phyloP scores from a whole-genome alignment of 2,113 vertebrate species.

The Menidia beryllina region DNA sequence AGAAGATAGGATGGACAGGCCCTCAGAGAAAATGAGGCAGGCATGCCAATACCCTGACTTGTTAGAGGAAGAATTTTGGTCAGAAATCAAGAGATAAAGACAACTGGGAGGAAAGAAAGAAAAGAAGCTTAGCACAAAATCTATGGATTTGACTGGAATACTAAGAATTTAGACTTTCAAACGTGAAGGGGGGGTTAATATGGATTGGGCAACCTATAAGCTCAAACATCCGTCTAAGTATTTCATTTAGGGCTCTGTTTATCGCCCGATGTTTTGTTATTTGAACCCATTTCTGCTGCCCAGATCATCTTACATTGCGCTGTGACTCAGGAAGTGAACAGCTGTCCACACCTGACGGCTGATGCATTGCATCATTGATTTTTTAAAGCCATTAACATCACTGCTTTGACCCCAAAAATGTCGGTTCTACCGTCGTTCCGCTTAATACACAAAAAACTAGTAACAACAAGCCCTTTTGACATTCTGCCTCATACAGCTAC shows the following conservation, averaged over 20 bases:
- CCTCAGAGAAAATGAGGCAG: neutral
- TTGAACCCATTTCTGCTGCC: neutral
- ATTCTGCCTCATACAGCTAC: too few relatives aligned
- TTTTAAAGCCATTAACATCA: conserved; percentile 30
- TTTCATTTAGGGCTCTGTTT: neutral
- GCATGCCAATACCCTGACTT: neutral
- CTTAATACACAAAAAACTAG: neutral
- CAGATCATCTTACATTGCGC: conserved; percentile 1
- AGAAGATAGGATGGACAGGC: neutral
- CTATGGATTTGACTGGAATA: neutral
- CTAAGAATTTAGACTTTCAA: too few relatives aligned
- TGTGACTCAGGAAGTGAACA: conserved; percentile 12
- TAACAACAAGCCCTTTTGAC: neutral
- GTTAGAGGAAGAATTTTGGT: neutral
- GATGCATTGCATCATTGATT: conserved; percentile 59
- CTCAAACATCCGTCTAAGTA: neutral
- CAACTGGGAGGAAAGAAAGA: neutral
- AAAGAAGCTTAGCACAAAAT: neutral
- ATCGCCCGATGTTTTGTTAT: neutral
- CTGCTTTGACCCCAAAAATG: neutral
- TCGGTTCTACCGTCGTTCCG: neutral
- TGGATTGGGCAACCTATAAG: neutral
- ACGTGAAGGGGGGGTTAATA: neutral
- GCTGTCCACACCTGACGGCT: conserved; percentile 9
- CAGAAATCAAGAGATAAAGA: neutral